Percentiles rank a stretch among this genome's conserved stretches.
Evolutionary conservation across 2,797 vertebrate species (phyloP).

Genomic region (Hylomyscus alleni): DNA sequence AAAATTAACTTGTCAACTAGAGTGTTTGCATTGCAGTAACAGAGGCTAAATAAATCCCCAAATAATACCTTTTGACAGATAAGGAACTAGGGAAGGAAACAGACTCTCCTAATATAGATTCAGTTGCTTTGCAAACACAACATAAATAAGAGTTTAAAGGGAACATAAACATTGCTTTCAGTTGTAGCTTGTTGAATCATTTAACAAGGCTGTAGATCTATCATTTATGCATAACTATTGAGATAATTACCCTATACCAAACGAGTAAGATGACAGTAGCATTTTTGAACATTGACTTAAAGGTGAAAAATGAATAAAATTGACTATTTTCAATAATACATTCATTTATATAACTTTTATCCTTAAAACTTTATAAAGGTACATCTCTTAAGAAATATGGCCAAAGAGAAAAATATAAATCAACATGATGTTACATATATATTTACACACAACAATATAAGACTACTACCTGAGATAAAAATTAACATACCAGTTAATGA

Average conservation of each 20-base stretch:
- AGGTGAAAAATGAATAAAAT: background rate
- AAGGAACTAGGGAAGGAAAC: slow-evolving; percentile 39
- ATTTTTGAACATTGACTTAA: background rate
- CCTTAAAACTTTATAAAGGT: background rate
- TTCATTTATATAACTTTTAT: background rate
- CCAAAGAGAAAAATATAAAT: background rate
- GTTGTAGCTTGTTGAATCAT: background rate
- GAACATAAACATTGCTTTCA: slow-evolving; percentile 7
- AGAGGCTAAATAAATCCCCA: background rate
- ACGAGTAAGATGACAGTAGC: background rate
- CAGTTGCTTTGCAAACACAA: background rate
- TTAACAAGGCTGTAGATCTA: background rate
- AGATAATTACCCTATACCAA: background rate
- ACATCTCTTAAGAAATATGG: background rate
- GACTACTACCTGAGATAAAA: background rate
- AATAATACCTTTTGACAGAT: slow-evolving; percentile 34
- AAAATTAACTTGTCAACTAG: background rate
- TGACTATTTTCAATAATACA: background rate
- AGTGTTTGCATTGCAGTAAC: slow-evolving; percentile 3
- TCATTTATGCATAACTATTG: background rate
- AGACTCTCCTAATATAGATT: background rate
- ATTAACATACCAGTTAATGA: background rate
- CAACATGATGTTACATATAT: background rate
- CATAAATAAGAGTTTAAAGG: background rate
- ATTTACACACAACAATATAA: background rate